These are phyloP conservation scores for Ennomos fuscantarius DNA, from an alignment of 2,888 invertebrate genomes.

Conservation along the genomic window DNA sequence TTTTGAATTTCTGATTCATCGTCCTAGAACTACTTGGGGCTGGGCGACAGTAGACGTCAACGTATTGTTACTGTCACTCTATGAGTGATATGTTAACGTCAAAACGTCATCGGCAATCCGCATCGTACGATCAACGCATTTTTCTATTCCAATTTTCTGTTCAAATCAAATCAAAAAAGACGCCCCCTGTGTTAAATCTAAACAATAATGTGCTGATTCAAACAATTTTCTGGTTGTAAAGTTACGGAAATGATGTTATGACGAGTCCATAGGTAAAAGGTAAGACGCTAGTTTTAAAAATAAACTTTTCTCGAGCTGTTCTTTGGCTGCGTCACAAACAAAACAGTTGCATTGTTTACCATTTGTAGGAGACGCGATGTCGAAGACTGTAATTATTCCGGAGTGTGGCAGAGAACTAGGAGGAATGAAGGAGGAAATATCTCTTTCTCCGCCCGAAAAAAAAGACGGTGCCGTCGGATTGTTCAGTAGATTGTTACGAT, in stretches of 20 bases:
- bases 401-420: slow-evolving; percentile 73
- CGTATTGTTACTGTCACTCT: too few species aligned
- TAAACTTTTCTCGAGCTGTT: slow-evolving; percentile 58
- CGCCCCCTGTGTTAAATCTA: slow-evolving; percentile 47
- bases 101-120: background rate
- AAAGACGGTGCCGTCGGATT: slow-evolving; percentile 72
- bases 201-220: slow-evolving; percentile 52
- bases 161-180: slow-evolving; percentile 50
- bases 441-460: slow-evolving; percentile 69
- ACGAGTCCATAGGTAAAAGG: slow-evolving; percentile 56
- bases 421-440: slow-evolving; percentile 69
- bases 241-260: slow-evolving; percentile 69
- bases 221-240: slow-evolving; percentile 37
- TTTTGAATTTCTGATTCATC: too few species aligned
- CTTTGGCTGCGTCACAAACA: slow-evolving; percentile 80
- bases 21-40: too few species aligned
- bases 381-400: slow-evolving; percentile 75
- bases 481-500: slow-evolving; percentile 69
- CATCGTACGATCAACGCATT: slow-evolving; percentile 56
- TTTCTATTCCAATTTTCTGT: slow-evolving; percentile 60
- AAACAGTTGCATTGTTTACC: slow-evolving; percentile 74
- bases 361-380: slow-evolving; percentile 72
- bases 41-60: too few species aligned
- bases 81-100: too few species aligned
- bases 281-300: slow-evolving; percentile 63